Percentiles rank a stretch among this genome's conserved stretches.
phyloP scores from a whole-genome alignment of 2,888 invertebrate species.

The Caenorhabditis sp. region DNA sequence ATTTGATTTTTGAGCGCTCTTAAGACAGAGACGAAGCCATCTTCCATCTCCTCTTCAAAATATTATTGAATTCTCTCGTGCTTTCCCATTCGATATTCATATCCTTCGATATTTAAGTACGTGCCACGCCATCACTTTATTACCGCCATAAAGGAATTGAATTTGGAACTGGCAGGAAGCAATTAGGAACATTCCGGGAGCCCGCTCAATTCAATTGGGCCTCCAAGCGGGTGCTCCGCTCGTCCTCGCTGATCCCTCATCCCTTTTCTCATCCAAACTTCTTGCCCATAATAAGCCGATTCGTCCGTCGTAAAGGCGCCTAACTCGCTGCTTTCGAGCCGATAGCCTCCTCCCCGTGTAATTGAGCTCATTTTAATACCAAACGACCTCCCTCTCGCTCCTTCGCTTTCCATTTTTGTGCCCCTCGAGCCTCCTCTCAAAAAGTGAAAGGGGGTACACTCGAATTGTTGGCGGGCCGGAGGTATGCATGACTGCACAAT shows the following conservation, averaged over 20 bases:
- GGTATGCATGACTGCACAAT: constrained; percentile 51
- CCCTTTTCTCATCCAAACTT: background rate
- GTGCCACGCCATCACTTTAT: background rate
- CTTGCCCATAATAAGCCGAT: constrained; percentile 18
- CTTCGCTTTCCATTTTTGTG: background rate
- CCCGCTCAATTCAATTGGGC: constrained; percentile 14
- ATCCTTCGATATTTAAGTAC: too few species aligned
- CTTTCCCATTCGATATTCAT: constrained; percentile 5
- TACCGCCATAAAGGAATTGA: too few species aligned
- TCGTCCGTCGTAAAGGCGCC: background rate
- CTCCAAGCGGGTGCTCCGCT: constrained; percentile 8
- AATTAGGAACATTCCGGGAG: constrained; percentile 14
- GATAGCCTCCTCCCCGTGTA: constrained; percentile 25
- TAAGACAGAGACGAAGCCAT: constrained; percentile 29
- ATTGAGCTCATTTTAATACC: constrained; percentile 49
- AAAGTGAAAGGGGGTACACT: constrained; percentile 20
- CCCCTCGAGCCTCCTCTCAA: background rate
- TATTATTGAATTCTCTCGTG: constrained; percentile 45
- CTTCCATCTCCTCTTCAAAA: constrained; percentile 13
- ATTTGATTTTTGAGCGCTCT: constrained; percentile 38
- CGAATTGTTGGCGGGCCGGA: constrained; percentile 15
- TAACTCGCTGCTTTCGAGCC: background rate
- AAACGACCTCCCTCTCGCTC: constrained; percentile 11
- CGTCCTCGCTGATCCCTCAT: constrained; percentile 4
- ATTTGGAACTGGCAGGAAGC: constrained; percentile 4